Base-by-base conservation (phyloP, 1,140 invertebrate genomes). In the Cyclina sinensis region DNA sequence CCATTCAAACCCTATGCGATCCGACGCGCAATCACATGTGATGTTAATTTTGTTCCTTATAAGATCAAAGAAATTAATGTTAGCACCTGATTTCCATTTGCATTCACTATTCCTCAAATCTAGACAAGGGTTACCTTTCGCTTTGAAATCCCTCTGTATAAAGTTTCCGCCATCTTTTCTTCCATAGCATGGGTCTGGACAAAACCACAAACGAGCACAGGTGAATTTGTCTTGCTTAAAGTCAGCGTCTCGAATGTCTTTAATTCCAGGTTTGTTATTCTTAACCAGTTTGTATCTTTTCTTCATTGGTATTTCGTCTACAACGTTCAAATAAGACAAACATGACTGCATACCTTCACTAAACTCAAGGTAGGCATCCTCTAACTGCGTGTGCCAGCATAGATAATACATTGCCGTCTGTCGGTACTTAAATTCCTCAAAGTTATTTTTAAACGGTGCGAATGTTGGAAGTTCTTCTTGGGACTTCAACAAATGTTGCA, bases 11-110 rank as follows among this genome's bases (percentile, higher is more conserved):
- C 92, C 92, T 27, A 68, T 48, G 16, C 74, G 57, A 9, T 88
- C 81, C 21, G 76, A 86, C 18, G 57, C 37, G 57, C 92, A 93
- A 27, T 90, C 57, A 78, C 92, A 93, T n/a, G 86, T 88, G 48
- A 91, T 88, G 57, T 92, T 92, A 39, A 92, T 90, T 39, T 81
- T 70, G 86, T 93, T 93, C 35, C 89, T 81, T 43, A 89, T 89
- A 16, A 93, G 73, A 46, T 83, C 86, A 18, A 90, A 48, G 65
- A 93, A 92, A 76, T 91, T 82, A 5, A 57, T 27, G 78, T 91
- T 92, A n/a, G 62, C 74, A 12, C 57, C 32, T 0, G 46, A 24
- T 18, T 51, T 65, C 89, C 87, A 89, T 30, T 32, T 68, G 62
- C 92, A 93, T 37, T 68, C 74, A 16, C 48, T 73, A 68, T 90